These are phyloP conservation scores for Marronus borbonicus DNA, from an alignment of 2,888 invertebrate genomes.

Conservation along the genomic window DNA sequence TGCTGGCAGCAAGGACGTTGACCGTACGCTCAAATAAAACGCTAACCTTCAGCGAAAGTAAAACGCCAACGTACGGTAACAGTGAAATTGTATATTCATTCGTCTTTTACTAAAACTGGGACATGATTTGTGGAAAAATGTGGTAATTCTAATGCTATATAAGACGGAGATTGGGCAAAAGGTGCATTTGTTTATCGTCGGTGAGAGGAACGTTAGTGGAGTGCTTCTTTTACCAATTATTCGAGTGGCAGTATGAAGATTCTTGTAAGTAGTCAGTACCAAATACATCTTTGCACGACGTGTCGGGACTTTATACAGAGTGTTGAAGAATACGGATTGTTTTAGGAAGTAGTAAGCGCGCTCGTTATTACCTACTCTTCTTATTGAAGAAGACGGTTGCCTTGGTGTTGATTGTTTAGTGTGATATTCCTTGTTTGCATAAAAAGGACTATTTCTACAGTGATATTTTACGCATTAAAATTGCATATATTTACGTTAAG, in stretches of 20 bases:
- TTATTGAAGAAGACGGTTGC: conserved; percentile 17
- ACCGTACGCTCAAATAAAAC: conserved; percentile 50
- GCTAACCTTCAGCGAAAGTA: conserved; percentile 59
- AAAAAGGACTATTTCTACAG: no score
- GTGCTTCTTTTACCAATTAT: conserved; percentile 47
- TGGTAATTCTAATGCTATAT: conserved; percentile 56
- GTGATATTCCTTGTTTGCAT: background rate
- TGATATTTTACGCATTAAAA: no score
- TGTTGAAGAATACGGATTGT: background rate
- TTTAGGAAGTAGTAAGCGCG: background rate
- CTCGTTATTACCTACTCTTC: background rate
- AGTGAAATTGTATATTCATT: conserved; percentile 57
- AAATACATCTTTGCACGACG: background rate
- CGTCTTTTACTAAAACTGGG: conserved; percentile 57
- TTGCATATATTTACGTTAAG: no score
- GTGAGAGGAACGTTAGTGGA: conserved; percentile 56
- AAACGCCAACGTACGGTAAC: conserved; percentile 47
- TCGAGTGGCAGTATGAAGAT: conserved; percentile 53
- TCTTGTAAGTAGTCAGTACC: conserved; percentile 51
- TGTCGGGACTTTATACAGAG: background rate
- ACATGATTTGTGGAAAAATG: conserved; percentile 56
- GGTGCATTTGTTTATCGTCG: conserved; percentile 55
- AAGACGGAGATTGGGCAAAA: conserved; percentile 56
- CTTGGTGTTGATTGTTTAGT: no score
- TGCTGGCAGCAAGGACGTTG: conserved; percentile 19